Conservation (phyloP, 1,140 invertebrate genomes). For the Drosophila pachea region DNA sequence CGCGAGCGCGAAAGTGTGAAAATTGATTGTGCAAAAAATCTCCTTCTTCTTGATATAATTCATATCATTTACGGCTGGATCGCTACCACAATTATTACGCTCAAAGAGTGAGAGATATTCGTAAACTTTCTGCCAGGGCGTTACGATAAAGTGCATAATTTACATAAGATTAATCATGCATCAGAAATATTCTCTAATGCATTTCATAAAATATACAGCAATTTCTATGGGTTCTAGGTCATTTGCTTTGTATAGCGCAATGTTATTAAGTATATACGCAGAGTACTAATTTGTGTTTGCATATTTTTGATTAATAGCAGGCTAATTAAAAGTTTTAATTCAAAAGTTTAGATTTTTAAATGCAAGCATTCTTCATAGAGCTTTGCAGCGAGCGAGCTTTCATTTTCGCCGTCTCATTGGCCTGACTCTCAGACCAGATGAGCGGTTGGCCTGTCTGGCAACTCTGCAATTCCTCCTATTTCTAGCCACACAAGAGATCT, state of each 20-base stretch:
- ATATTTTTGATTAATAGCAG: slow-evolving; percentile 7
- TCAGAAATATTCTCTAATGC: not conserved
- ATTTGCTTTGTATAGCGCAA: slow-evolving; percentile 8
- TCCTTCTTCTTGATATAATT: slow-evolving; percentile 8
- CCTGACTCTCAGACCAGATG: not conserved
- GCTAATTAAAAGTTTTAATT: slow-evolving; percentile 13
- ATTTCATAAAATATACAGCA: not conserved
- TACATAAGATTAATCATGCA: slow-evolving; percentile 20
- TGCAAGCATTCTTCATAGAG: slow-evolving; percentile 7
- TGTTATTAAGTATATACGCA: not conserved
- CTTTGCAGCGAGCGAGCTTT: slow-evolving; percentile 24
- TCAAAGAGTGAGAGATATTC: not conserved
- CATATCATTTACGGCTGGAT: not conserved
- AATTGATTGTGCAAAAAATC: slow-evolving; percentile 31
- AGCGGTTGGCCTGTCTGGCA: slow-evolving; percentile 12
- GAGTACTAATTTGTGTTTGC: slow-evolving; percentile 4
- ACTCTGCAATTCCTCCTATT: slow-evolving; percentile 15
- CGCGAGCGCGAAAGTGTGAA: slow-evolving; percentile 49
- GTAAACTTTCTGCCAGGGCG: not conserved
- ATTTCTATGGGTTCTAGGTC: slow-evolving; percentile 4
- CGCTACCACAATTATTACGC: too few relatives aligned
- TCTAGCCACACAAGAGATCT: slow-evolving; percentile 4
- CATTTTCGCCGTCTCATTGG: slow-evolving; percentile 5
- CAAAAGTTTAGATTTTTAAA: slow-evolving; percentile 11
- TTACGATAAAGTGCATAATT: slow-evolving; percentile 12